phyloP scores from a whole-genome alignment of 2,113 vertebrate genomes.

The Petromus typicus region DNA sequence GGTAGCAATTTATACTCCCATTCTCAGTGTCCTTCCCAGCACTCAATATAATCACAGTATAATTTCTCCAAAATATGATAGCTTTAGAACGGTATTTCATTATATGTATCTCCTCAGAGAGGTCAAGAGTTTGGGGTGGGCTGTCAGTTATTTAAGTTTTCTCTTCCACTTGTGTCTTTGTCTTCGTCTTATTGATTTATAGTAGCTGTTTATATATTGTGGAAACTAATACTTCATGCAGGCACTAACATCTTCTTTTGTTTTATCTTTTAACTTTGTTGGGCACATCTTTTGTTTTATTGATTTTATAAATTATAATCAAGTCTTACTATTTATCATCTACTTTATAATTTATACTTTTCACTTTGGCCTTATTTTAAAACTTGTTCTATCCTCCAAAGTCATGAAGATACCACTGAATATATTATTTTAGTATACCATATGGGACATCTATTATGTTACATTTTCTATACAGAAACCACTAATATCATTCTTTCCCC shows the following conservation, averaged over 20 bases:
- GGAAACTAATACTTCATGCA: neutral
- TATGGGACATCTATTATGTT: neutral
- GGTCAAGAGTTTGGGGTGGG: neutral
- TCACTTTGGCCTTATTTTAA: slow-evolving; percentile 25
- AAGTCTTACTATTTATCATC: neutral
- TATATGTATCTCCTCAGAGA: neutral
- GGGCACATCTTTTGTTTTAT: neutral
- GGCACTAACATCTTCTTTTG: neutral
- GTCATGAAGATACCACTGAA: neutral
- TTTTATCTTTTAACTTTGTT: neutral
- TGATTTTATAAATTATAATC: neutral
- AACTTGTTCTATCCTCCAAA: slow-evolving; percentile 1
- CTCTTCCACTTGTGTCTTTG: neutral
- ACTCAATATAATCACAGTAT: neutral
- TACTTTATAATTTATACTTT: neutral
- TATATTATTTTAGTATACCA: neutral
- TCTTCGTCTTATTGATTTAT: slow-evolving; percentile 4
- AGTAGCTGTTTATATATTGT: neutral
- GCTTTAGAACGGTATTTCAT: neutral
- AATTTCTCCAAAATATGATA: slow-evolving; percentile 13
- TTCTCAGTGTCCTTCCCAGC: neutral
- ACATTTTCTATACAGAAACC: neutral
- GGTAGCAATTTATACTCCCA: neutral
- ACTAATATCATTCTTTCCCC: neutral
- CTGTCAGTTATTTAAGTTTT: slow-evolving; percentile 17